phyloP scores from a whole-genome alignment of 2,113 vertebrate species.

The Oncorhynchus kisutch region DNA sequence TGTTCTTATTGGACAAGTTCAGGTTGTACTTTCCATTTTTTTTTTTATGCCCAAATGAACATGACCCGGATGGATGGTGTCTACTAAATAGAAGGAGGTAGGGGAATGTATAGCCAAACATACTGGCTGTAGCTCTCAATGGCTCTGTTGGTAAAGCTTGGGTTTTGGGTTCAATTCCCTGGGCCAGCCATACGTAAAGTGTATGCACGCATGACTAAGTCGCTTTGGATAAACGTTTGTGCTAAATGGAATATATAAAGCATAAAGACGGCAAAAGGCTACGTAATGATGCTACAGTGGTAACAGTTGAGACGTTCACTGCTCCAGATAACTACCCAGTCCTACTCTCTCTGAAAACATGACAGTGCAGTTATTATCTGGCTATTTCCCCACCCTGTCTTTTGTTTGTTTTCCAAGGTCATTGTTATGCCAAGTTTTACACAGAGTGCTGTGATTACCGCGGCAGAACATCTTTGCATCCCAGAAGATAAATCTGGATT shows the following conservation, averaged over 20 bases:
- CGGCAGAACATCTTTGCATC: slow-evolving; percentile 35
- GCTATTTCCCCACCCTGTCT: not conserved
- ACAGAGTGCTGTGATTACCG: slow-evolving; percentile 12
- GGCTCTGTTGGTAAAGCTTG: too few relatives aligned
- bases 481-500: slow-evolving; percentile 32
- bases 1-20: not conserved
- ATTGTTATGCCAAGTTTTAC: slow-evolving; percentile 6
- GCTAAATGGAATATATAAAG: too few relatives aligned
- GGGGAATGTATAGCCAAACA: not conserved
- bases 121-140: too few relatives aligned
- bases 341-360: slow-evolving; percentile 2
- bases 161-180: too few relatives aligned
- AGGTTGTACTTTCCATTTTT: not conserved
- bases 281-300: not conserved
- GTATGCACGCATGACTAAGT: too few relatives aligned
- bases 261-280: not conserved
- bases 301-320: not conserved
- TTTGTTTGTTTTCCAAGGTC: slow-evolving; percentile 9
- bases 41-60: too few relatives aligned
- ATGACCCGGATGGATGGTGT: too few relatives aligned
- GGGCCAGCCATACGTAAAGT: too few relatives aligned
- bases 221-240: too few relatives aligned
- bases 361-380: not conserved
- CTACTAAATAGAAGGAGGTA: slow-evolving; percentile 8
- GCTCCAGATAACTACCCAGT: slow-evolving; percentile 1